Conservation (phyloP, 2,797 vertebrate species). For the Malacoraja senta region DNA sequence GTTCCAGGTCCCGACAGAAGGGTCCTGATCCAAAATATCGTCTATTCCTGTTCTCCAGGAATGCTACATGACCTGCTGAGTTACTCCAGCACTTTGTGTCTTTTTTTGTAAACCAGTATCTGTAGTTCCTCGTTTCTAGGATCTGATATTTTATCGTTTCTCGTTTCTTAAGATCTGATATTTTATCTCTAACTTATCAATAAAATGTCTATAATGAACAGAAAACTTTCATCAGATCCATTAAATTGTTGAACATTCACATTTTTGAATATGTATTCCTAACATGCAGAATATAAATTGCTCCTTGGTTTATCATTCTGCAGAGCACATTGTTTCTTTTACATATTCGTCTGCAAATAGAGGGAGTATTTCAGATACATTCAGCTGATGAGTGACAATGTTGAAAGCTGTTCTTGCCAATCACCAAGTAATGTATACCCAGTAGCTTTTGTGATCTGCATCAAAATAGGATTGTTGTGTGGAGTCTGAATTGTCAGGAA, state of each 20-base stretch:
- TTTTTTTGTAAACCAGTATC: too few relatives aligned
- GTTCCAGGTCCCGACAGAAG: too few relatives aligned
- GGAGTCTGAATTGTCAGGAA: background rate
- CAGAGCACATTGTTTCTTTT: background rate
- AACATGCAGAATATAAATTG: background rate
- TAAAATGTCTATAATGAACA: background rate
- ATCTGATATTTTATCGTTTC: too few relatives aligned
- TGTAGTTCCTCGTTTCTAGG: too few relatives aligned
- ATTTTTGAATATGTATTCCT: background rate
- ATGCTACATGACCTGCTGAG: too few relatives aligned
- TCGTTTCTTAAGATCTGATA: slow-evolving; percentile 24
- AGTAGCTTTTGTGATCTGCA: background rate
- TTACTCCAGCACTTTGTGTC: too few relatives aligned
- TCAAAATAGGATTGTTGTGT: background rate
- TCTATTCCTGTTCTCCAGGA: too few relatives aligned
- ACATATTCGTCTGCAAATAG: slow-evolving; percentile 5
- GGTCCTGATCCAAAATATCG: too few relatives aligned
- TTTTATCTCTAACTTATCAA: background rate
- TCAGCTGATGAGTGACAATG: slow-evolving; percentile 7
- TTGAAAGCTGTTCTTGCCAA: background rate
- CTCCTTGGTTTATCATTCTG: background rate
- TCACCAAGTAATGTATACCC: background rate
- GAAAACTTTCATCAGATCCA: background rate
- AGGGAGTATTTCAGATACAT: slow-evolving; percentile 7
- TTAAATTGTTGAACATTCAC: background rate